phyloP scores from a whole-genome alignment of 2,888 invertebrate genomes.

The Bedellia somnulentella region DNA sequence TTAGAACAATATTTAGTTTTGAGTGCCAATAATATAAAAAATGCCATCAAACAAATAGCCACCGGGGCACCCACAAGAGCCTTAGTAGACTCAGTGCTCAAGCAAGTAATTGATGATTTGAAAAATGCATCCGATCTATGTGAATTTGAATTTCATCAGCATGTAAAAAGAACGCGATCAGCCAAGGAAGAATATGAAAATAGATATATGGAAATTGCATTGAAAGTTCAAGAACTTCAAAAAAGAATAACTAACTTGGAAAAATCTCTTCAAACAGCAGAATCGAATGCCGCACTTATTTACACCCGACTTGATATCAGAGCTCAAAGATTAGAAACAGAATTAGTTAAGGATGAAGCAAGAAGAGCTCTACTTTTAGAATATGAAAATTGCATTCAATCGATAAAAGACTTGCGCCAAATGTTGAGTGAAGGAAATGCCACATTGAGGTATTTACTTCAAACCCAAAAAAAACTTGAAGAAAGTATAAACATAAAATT shows the following conservation, averaged over 20 bases:
- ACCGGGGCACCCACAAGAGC: constrained; percentile 72
- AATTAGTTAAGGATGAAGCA: constrained; percentile 80
- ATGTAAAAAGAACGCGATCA: constrained; percentile 78
- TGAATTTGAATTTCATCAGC: constrained; percentile 73
- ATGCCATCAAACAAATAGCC: constrained; percentile 73
- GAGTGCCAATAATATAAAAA: constrained; percentile 70
- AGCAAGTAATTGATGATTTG: constrained; percentile 81
- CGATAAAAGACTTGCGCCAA: constrained; percentile 67
- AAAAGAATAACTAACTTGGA: constrained; percentile 74
- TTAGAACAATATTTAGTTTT: no score
- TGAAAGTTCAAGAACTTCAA: constrained; percentile 75
- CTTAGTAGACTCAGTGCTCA: constrained; percentile 78
- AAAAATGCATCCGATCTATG: constrained; percentile 73
- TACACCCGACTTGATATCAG: constrained; percentile 83
- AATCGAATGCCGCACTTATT: constrained; percentile 78
- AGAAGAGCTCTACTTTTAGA: constrained; percentile 75
- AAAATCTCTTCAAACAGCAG: constrained; percentile 80
- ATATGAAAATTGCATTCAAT: constrained; percentile 68
- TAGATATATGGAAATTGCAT: constrained; percentile 74
- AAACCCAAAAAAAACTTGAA: constrained; percentile 86
- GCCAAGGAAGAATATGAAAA: constrained; percentile 80
- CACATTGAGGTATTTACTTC: constrained; percentile 78
- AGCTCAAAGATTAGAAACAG: constrained; percentile 76
- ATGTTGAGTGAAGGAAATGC: constrained; percentile 73
- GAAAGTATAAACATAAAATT: constrained; percentile 91